Conservation (phyloP, 2,888 invertebrate genomes). For the Xanthorhoe spadicearia region DNA sequence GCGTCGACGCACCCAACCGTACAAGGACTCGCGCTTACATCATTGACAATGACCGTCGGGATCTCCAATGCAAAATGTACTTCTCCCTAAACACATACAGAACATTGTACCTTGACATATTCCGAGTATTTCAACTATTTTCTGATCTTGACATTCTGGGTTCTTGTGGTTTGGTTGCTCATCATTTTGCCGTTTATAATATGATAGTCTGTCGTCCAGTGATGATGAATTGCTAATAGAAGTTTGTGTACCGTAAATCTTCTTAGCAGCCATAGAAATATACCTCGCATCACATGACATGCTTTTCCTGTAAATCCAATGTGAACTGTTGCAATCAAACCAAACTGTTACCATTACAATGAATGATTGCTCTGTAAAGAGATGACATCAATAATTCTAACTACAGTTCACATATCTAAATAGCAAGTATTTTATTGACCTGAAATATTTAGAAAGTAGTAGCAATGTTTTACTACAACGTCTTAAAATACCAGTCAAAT, state of each 20-base stretch:
- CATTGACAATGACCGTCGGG: constrained; percentile 59
- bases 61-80: constrained; percentile 48
- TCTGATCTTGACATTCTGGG: constrained; percentile 38
- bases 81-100: constrained; percentile 49
- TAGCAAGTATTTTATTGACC: constrained; percentile 18
- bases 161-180: constrained; percentile 46
- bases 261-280: constrained; percentile 19
- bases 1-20: constrained; percentile 74
- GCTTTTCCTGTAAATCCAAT: constrained; percentile 27
- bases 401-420: constrained; percentile 11
- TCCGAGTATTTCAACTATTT: constrained; percentile 23
- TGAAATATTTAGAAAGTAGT: constrained; percentile 32
- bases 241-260: constrained; percentile 23
- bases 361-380: constrained; percentile 32
- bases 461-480: constrained; percentile 19
- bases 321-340: constrained; percentile 12
- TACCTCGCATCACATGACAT: constrained; percentile 20
- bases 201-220: constrained; percentile 46
- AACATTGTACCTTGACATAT: constrained; percentile 46
- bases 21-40: constrained; percentile 77
- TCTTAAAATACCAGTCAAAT: constrained; percentile 1
- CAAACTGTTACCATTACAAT: constrained; percentile 14
- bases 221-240: constrained; percentile 49
- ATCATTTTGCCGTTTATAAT: constrained; percentile 27
- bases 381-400: constrained; percentile 53